Evolutionary conservation across 2,888 invertebrate genomes (phyloP).

Genomic region (Ochlodes sylvanus): DNA sequence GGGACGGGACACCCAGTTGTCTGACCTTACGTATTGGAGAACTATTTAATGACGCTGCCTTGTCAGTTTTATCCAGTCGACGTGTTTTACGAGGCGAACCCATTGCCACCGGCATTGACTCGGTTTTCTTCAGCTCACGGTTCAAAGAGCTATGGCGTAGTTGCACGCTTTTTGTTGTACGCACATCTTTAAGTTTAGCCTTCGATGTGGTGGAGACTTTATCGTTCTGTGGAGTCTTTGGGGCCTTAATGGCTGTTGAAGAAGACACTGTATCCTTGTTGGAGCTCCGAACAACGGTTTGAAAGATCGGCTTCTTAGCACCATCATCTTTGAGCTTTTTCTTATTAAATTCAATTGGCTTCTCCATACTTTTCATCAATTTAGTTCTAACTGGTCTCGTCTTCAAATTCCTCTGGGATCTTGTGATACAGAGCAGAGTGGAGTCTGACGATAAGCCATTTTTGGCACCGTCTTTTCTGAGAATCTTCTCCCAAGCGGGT

Average conservation of each 20-base stretch:
- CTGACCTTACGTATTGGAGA: conserved; percentile 80
- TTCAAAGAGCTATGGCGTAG: conserved; percentile 76
- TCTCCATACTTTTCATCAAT: conserved; percentile 70
- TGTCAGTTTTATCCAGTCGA: conserved; percentile 76
- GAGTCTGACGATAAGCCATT: conserved; percentile 64
- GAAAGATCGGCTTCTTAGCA: conserved; percentile 74
- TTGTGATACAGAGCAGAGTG: conserved; percentile 64
- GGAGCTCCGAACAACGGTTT: conserved; percentile 73
- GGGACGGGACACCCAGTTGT: conserved; percentile 67
- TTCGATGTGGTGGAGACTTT: conserved; percentile 67
- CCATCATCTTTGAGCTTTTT: conserved; percentile 67
- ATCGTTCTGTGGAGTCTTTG: conserved; percentile 59
- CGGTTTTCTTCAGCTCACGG: conserved; percentile 68
- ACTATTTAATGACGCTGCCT: conserved; percentile 76
- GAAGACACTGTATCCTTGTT: conserved; percentile 69
- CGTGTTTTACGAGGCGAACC: conserved; percentile 78
- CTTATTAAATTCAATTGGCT: conserved; percentile 61
- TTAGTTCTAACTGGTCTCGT: conserved; percentile 69
- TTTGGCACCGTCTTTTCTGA: conserved; percentile 59
- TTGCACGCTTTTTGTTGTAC: conserved; percentile 68
- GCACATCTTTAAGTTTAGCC: conserved; percentile 62
- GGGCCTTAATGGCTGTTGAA: conserved; percentile 59
- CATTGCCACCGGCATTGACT: conserved; percentile 67
- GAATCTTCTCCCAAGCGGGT: conserved; percentile 68
- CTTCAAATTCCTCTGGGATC: conserved; percentile 69